Base-by-base conservation (phyloP, 2,113 vertebrate species). In the Ellobius talpinus region DNA sequence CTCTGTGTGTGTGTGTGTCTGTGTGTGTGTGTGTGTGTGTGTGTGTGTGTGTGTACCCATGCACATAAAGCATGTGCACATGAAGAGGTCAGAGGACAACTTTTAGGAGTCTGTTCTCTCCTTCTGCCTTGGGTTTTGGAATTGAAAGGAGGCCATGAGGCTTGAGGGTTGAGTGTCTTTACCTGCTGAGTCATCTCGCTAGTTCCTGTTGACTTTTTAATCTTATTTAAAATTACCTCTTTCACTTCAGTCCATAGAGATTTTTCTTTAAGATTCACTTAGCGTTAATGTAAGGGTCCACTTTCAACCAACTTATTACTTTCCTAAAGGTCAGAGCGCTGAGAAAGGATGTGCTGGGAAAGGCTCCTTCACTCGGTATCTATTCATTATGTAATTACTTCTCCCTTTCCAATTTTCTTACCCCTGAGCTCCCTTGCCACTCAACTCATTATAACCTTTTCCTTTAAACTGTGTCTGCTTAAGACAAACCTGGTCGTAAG, bases 381-480 rank as follows among this genome's bases (percentile, higher is more conserved):
- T 68, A 74, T 74, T 88, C 85, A 93, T 93, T 90, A 78, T 76
- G 58, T 88, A 85, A 88, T 88, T 84, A 88, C 33, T 10, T 93
- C 47, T 21, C 47, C 55, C 58, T 79, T 82, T 95, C 36, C 58
- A 13, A 74, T 78, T 78, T 86, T 7, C 26, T 70, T 78, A 36
- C 47, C 47, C 66, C 36, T 29, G 45, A 66, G 81, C 61, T 86
- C 42, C 50, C 29, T 52, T 73, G 50, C 33, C n/a, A 65, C 24
- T 63, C 23, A 79, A n/a, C 33, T 24, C 81, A 45, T 52, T 26
- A 9, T 58, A 73, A 39, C 17, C 26, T 84, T 77, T 91, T 55
- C 4, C 84, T 29, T 45, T 50, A 86, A 68, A 77, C 5, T 24
- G 5, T 52, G 33, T 16, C 3, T 29, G 7, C 73, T 66, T 36